Evolutionary conservation across 2,888 invertebrate species (phyloP).

Genomic region (Tenthredo distinguenda): DNA sequence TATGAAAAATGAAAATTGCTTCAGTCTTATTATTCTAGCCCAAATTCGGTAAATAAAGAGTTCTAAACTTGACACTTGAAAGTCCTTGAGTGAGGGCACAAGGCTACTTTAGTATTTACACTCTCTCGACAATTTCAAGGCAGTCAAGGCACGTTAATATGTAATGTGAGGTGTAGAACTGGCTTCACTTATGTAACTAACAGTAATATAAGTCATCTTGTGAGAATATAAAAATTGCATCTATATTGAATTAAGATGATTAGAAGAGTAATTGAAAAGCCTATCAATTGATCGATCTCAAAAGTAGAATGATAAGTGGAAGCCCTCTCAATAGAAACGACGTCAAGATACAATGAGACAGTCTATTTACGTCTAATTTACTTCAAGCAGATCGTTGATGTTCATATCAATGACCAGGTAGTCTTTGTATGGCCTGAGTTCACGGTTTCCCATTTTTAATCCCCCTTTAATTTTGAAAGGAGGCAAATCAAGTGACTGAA

Average conservation of each 20-base stretch:
- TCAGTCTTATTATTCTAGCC: neutral
- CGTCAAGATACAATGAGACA: neutral
- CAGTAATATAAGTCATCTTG: neutral
- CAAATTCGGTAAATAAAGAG: neutral
- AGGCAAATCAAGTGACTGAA: constrained; percentile 23
- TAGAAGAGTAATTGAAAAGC: neutral
- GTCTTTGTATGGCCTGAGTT: constrained; percentile 59
- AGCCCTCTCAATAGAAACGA: neutral
- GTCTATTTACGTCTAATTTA: constrained; percentile 65
- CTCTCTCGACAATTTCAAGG: neutral
- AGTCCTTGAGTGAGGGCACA: neutral
- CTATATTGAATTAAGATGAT: neutral
- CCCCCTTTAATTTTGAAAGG: constrained; percentile 50
- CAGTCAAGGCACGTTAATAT: neutral
- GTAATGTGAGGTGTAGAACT: neutral
- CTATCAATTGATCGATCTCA: neutral
- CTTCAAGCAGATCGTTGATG: constrained; percentile 64
- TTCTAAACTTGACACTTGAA: neutral
- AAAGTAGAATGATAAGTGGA: neutral
- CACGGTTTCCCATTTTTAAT: constrained; percentile 53
- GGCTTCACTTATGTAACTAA: constrained; percentile 45
- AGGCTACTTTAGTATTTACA: constrained; percentile 6
- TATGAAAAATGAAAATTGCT: neutral
- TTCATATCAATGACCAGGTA: constrained; percentile 69
- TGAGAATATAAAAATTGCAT: neutral